Base-by-base conservation (phyloP, 2,888 invertebrate species). In the Spialia ferax region DNA sequence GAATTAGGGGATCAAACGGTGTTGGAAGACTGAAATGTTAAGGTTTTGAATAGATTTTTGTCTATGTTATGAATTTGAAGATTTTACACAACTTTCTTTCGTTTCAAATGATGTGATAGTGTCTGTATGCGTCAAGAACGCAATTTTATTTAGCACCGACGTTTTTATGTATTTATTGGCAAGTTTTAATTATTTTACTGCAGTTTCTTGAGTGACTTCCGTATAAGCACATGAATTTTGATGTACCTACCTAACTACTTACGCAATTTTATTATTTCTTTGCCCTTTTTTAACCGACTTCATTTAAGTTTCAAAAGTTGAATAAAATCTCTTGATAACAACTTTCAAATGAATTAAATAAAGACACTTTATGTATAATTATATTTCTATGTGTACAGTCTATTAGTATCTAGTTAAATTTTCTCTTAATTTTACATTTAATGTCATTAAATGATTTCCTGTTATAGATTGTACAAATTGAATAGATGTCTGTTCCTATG, bases 1-100 rank as follows among this genome's bases (percentile, higher is more conserved):
- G 69, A 90, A 89, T 73, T 89, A 77, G 82, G 42, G 66, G 56
- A 59, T 7, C 29, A 35, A 57, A 60, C 63, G 77, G 77, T 76
- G 76, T 72, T 72, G 77, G 73, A 79, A 80, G 78, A 80, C 79
- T 79, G 79, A 73, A 70, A 70, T 70, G 70, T 71, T 73, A 63
- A 45, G 69, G 63, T 71, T 69, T 70, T 69, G 38, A 72, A 73
- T 74, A 73, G 71, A 73, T 55, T 59, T 65, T 69, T 68, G 62
- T 50, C 20, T 68, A 23, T 70, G 70, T 70, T 72, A 63, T 63
- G 63, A 26, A 38, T 54, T 63, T 42, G 38, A 62, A 42, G 15
- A 63, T 48, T 62, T 52, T 62, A 13, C 18, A 20, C n/a, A 20
- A 45, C 29, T 60, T 48, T 48, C 23, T 29, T 60, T 60, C 20